Evolutionary conservation across 2,113 vertebrate genomes (phyloP).

Genomic region (Podarcis raffonei): DNA sequence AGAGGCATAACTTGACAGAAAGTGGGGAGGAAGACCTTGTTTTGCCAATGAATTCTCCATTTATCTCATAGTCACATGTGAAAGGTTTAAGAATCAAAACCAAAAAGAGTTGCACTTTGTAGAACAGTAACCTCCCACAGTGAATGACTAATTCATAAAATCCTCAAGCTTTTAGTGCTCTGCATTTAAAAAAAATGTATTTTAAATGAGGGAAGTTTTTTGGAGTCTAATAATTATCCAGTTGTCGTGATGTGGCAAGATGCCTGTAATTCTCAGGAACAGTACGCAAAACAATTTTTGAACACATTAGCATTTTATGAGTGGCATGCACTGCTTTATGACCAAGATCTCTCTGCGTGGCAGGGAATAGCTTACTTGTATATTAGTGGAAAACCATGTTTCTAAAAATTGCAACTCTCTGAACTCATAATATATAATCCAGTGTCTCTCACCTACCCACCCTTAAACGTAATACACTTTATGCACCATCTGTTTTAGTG

Average conservation of each 20-base stretch:
- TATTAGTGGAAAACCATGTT: background rate
- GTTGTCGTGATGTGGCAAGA: background rate
- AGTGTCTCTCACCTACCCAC: background rate
- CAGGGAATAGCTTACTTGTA: background rate
- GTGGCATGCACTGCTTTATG: background rate
- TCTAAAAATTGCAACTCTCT: background rate
- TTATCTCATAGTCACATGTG: slow-evolving; percentile 10
- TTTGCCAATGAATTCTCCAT: slow-evolving; percentile 13
- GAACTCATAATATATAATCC: background rate
- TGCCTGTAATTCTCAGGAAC: background rate
- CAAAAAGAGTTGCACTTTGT: background rate
- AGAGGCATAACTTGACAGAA: background rate
- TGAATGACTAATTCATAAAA: slow-evolving; percentile 24
- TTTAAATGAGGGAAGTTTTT: background rate
- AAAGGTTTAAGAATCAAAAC: background rate
- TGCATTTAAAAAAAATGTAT: background rate
- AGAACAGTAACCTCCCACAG: slow-evolving; percentile 11
- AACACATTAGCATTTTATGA: background rate
- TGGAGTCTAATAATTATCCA: background rate
- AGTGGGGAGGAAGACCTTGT: background rate
- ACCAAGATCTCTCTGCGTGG: background rate
- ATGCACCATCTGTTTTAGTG: background rate
- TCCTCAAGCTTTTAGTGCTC: background rate
- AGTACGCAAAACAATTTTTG: background rate
- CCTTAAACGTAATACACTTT: background rate